Percentiles rank a stretch among this genome's conserved stretches.
Evolutionary conservation across 2,797 vertebrate genomes (phyloP).

Genomic region (Pangasius djambal): DNA sequence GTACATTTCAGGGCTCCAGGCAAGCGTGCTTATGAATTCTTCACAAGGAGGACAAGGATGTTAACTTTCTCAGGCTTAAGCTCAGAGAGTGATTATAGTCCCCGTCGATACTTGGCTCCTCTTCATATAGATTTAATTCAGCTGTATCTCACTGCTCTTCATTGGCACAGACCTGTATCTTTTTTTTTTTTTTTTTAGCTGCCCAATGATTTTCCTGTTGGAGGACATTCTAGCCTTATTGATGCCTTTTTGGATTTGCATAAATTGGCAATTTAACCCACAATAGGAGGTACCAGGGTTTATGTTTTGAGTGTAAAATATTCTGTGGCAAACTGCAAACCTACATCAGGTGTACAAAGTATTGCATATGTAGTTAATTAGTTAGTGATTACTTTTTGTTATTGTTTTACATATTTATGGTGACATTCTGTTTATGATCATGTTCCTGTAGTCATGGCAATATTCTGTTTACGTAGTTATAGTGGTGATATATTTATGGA

Average conservation of each 20-base stretch:
- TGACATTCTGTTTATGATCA: background rate
- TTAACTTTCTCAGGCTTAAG: background rate
- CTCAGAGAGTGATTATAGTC: background rate
- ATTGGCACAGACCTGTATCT: background rate
- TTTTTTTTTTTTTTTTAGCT: too few relatives aligned
- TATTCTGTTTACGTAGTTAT: background rate
- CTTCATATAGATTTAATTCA: conserved; percentile 8
- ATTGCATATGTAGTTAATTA: background rate
- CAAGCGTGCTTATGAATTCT: background rate
- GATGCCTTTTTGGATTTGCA: background rate
- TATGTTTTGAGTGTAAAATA: too few relatives aligned
- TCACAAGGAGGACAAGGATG: background rate
- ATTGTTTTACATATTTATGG: background rate
- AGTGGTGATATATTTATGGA: background rate
- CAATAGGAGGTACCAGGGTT: background rate
- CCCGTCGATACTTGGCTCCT: background rate
- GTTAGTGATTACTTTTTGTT: background rate
- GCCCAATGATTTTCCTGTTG: background rate
- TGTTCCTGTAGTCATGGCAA: background rate
- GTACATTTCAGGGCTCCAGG: too few relatives aligned
- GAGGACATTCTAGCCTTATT: background rate
- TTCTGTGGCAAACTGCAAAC: background rate
- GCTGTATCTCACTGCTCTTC: background rate
- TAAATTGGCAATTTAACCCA: background rate
- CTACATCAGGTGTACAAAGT: too few relatives aligned